These are phyloP conservation scores for Lypha dubia DNA, from an alignment of 2,888 invertebrate genomes.

Conservation along the genomic window DNA sequence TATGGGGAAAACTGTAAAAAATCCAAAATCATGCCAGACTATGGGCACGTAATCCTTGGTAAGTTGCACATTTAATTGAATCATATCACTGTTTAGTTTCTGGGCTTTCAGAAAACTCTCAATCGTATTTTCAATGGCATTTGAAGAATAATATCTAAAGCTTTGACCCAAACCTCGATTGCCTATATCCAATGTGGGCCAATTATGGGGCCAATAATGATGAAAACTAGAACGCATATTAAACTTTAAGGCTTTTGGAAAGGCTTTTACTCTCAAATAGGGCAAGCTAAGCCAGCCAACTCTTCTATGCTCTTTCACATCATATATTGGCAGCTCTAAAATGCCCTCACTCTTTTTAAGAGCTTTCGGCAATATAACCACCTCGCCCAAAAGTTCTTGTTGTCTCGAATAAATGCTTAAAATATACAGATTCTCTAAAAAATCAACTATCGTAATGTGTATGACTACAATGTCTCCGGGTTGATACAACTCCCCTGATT, in stretches of 20 bases:
- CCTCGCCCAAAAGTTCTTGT: conserved; percentile 89
- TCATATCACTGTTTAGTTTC: conserved; percentile 95
- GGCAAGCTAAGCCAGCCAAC: conserved; percentile 89
- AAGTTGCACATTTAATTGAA: conserved; percentile 98
- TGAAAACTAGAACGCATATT: conserved; percentile 91
- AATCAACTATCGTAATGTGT: conserved; percentile 76
- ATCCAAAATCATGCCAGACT: conserved; percentile 95
- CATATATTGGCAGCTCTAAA: conserved; percentile 89
- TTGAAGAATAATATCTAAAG: conserved; percentile 88
- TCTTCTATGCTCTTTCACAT: conserved; percentile 88
- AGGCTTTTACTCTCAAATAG: conserved; percentile 84
- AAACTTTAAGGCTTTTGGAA: conserved; percentile 84
- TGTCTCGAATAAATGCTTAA: conserved; percentile 74
- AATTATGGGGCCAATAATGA: conserved; percentile 92
- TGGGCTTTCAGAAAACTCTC: conserved; percentile 95
- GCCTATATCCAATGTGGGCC: conserved; percentile 96
- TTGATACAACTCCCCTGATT: conserved; percentile 75
- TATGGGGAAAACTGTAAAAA: conserved; percentile 86
- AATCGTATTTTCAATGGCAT: conserved; percentile 93
- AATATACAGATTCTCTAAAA: conserved; percentile 74
- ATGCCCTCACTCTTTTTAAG: conserved; percentile 89
- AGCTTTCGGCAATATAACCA: conserved; percentile 92
- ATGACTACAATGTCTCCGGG: conserved; percentile 76
- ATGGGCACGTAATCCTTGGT: conserved; percentile 97
- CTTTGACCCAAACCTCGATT: conserved; percentile 96